Percentiles rank a stretch among this genome's conserved stretches.
phyloP scores from a whole-genome alignment of 2,113 vertebrate genomes.

The Esox niger region DNA sequence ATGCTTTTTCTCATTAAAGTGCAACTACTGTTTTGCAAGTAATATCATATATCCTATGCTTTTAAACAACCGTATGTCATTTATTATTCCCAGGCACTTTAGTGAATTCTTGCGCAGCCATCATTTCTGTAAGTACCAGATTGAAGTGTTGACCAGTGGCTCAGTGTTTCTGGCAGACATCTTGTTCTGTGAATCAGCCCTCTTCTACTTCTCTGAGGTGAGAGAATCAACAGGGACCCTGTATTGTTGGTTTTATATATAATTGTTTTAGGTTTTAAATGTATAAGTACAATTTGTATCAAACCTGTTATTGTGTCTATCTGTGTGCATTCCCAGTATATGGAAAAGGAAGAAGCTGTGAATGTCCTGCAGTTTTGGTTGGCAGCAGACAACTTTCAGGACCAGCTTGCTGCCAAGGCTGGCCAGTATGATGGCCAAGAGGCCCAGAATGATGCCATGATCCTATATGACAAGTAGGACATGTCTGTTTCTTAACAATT shows the following conservation, averaged over 20 bases:
- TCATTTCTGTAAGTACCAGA: conserved; percentile 99
- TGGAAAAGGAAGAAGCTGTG: conserved; percentile 98
- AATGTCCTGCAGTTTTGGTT: conserved; percentile 97
- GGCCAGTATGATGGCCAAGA: conserved; percentile 99
- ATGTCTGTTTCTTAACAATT: too few relatives aligned
- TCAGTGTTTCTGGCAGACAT: conserved; percentile 98
- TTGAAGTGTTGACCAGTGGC: conserved; percentile 98
- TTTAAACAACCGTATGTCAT: conserved; percentile 1
- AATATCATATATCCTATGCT: background rate
- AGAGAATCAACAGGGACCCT: conserved; percentile 40
- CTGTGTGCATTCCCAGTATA: conserved; percentile 77
- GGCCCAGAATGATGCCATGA: conserved; percentile 98
- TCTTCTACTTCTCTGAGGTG: conserved; percentile 99
- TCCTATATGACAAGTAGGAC: conserved; percentile 96
- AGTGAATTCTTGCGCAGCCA: conserved; percentile 94
- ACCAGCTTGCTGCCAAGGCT: conserved; percentile 93
- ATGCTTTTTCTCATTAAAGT: conserved; percentile 14
- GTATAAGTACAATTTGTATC: background rate
- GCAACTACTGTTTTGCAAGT: background rate
- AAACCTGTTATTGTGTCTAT: background rate
- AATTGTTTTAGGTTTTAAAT: background rate
- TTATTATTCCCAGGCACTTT: conserved; percentile 86
- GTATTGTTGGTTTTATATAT: too few relatives aligned
- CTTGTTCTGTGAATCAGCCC: conserved; percentile 95
- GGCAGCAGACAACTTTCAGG: conserved; percentile 97